Evolutionary conservation across 53 echinoderm and acorn worm species (phyloP).

Genomic region (Pentamera pediparva): DNA sequence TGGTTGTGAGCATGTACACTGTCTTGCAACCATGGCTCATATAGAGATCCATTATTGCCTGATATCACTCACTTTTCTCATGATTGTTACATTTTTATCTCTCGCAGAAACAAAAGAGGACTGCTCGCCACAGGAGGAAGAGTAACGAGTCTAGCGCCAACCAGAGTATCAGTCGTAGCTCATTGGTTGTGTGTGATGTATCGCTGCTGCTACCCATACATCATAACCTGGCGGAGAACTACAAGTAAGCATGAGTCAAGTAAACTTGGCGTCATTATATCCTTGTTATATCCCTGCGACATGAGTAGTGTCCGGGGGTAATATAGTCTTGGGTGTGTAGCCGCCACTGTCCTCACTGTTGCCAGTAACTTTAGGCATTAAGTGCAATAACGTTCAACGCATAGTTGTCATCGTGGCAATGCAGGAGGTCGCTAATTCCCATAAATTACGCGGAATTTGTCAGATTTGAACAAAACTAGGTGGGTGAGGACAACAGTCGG

Average conservation of each 20-base stretch:
- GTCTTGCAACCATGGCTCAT: too few relatives aligned
- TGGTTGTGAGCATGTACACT: neutral
- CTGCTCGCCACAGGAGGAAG: conserved; percentile 52
- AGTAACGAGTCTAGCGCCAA: conserved; percentile 38
- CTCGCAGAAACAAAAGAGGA: conserved; percentile 67
- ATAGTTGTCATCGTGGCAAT: too few relatives aligned
- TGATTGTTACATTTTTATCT: neutral
- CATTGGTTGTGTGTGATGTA: conserved; percentile 64
- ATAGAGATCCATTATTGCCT: too few relatives aligned
- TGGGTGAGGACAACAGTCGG: too few relatives aligned
- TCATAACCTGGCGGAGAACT: conserved; percentile 77
- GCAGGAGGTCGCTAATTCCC: too few relatives aligned
- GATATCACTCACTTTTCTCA: too few relatives aligned
- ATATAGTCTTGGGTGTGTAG: neutral
- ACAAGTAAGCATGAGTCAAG: conserved; percentile 53
- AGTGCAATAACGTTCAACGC: too few relatives aligned
- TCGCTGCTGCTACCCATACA: conserved; percentile 79
- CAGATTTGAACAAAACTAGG: too few relatives aligned
- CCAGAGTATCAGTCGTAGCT: conserved; percentile 20
- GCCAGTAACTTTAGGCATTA: neutral
- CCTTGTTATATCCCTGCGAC: neutral
- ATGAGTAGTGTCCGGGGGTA: neutral
- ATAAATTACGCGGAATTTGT: too few relatives aligned
- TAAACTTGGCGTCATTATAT: neutral
- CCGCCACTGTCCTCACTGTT: neutral